Evolutionary conservation across 2,888 invertebrate species (phyloP).

Genomic region (Chouioia cunea): DNA sequence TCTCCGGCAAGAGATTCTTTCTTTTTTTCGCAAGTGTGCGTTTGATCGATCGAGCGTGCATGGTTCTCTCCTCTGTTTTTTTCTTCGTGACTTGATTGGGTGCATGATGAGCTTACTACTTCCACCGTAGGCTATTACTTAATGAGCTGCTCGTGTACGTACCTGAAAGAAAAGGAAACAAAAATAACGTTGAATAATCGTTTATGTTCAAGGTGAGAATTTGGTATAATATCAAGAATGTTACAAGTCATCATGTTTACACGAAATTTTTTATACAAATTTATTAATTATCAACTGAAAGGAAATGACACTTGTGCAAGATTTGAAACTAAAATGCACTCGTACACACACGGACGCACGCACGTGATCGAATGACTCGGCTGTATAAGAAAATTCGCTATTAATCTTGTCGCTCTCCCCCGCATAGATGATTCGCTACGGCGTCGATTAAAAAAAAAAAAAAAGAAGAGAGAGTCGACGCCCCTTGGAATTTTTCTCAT

Average conservation of each 20-base stretch:
- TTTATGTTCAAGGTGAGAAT: too few relatives aligned
- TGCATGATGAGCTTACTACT: constrained; percentile 5
- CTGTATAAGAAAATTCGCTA: constrained; percentile 32
- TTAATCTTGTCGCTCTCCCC: constrained; percentile 34
- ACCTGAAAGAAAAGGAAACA: constrained; percentile 33
- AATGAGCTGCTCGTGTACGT: constrained; percentile 8
- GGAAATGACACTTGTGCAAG: constrained; percentile 8
- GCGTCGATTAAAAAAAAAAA: constrained; percentile 40
- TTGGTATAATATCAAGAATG: too few relatives aligned
- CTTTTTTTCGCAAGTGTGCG: too few relatives aligned
- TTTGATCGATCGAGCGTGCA: constrained; percentile 1
- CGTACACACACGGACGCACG: neutral
- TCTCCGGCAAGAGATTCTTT: too few relatives aligned
- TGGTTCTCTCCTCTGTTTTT: neutral
- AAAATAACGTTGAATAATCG: too few relatives aligned
- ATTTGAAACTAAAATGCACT: neutral
- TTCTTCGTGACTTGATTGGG: neutral
- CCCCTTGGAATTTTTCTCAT: constrained; percentile 30
- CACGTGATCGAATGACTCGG: neutral
- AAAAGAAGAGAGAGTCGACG: neutral
- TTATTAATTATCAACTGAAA: constrained; percentile 42
- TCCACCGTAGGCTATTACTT: neutral
- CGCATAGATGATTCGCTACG: neutral
- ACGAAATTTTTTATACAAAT: constrained; percentile 20
- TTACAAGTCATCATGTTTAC: too few relatives aligned